Percentiles rank a stretch among this genome's conserved stretches.
Conservation (phyloP, 2,888 invertebrate species). For the Drosophila affinis region DNA sequence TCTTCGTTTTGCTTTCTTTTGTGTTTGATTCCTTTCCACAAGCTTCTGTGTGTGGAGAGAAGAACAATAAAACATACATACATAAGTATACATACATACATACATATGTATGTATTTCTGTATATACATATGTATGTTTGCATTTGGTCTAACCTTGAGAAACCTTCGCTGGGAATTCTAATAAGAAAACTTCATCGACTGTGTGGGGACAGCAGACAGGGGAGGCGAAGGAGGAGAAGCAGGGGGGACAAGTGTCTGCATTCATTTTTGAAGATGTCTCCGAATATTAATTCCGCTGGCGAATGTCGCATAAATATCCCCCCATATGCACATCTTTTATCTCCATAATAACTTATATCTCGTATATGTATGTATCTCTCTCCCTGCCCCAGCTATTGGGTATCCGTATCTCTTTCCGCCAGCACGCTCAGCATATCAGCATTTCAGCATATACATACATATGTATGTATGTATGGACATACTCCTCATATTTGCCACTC, state of each 20-base stretch:
- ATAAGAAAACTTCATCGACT: slow-evolving; percentile 47
- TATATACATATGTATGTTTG: slow-evolving; percentile 19
- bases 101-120: neutral
- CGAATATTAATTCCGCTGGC: slow-evolving; percentile 64
- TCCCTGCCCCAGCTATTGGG: slow-evolving; percentile 23
- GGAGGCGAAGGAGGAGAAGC: neutral
- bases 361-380: neutral
- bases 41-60: slow-evolving; percentile 22
- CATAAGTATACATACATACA: too few relatives aligned
- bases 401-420: slow-evolving; percentile 38
- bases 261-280: slow-evolving; percentile 71
- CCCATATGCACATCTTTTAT: slow-evolving; percentile 53
- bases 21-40: slow-evolving; percentile 14
- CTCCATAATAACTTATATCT: slow-evolving; percentile 45
- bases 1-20: slow-evolving; percentile 15
- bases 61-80: neutral
- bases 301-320: slow-evolving; percentile 69
- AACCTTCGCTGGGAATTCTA: slow-evolving; percentile 50
- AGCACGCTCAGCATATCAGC: slow-evolving; percentile 54
- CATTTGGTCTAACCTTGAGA: slow-evolving; percentile 57
- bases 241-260: slow-evolving; percentile 72
- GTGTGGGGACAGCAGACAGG: slow-evolving; percentile 3
- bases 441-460: too few relatives aligned
- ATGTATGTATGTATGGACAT: too few relatives aligned
- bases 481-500: slow-evolving; percentile 53